Percentiles rank a stretch among this genome's conserved stretches.
These are phyloP conservation scores for Sinocyclocheilus anshuiensis DNA, from an alignment of 2,113 vertebrate genomes.

Conservation along the genomic window DNA sequence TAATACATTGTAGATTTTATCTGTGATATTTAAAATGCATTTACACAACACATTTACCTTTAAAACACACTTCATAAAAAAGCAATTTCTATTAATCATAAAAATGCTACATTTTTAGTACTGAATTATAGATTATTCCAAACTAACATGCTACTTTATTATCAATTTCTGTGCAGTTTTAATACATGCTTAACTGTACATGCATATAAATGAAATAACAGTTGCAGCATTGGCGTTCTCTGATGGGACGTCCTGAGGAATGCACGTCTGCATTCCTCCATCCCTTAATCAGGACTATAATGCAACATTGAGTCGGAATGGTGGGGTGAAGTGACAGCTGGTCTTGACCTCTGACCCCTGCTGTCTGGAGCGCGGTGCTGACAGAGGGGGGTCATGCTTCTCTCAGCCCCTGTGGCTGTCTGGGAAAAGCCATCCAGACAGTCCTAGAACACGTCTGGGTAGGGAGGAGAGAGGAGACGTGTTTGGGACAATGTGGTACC, in stretches of 20 bases:
- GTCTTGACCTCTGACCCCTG: conserved; percentile 74
- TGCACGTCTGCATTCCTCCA: conserved; percentile 54
- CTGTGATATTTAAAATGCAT: neutral
- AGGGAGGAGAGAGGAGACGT: conserved; percentile 53
- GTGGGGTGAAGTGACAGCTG: conserved; percentile 73
- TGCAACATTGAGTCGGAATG: conserved; percentile 68
- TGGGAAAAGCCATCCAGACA: conserved; percentile 75
- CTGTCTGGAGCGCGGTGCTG: conserved; percentile 71
- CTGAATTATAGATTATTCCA: too few species aligned
- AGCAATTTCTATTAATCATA: neutral
- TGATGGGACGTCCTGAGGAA: conserved; percentile 42
- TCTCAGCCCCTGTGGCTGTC: conserved; percentile 59
- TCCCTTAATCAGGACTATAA: conserved; percentile 63
- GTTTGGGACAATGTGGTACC: conserved; percentile 56
- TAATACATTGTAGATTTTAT: neutral
- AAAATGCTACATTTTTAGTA: neutral
- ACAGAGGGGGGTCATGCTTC: conserved; percentile 72
- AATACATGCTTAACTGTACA: neutral
- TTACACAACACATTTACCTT: neutral
- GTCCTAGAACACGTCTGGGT: conserved; percentile 68
- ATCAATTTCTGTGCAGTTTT: neutral
- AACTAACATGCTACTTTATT: neutral
- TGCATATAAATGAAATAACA: neutral
- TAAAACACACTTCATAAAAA: neutral
- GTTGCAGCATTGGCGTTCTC: neutral